Evolutionary conservation across 2,888 invertebrate genomes (phyloP), one percentile per base, ranked within the genome.

Genomic region (Euplexia lucipara): DNA sequence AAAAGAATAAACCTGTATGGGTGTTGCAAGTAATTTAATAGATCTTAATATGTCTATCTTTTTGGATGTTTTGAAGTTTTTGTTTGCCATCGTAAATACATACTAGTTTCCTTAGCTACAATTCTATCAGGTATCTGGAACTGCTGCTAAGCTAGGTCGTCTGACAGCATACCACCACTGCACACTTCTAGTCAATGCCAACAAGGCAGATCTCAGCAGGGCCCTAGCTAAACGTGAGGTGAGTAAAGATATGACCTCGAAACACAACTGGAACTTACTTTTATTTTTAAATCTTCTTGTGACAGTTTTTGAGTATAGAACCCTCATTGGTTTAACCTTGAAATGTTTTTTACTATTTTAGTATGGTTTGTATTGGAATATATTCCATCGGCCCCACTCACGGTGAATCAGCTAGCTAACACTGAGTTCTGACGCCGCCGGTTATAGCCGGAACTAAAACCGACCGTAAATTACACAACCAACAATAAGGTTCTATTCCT

Each of bases 151-250:
- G 94, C 95, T 99, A 65, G 98, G 98, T 66, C 96, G 97, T 77
- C 96, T 97, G 10, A 97, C 97, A 86, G 98, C 98, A n/a, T 99
- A 99, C 95, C 99, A 99, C 90, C 99, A 99, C 92, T 99, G 99
- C 92, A 99, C 99, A 4, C 96, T 99, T 78, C 96, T 99, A 89
- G 98, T 99, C 70, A 97, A 98, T 86, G 98, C 98, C 73, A 97
- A 98, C 89, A 98, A 98, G 92, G 91, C 96, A 75, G 96, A 97
- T 89, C 95, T 98, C 88, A 96, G 96, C 82, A 96, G 96, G 82
- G 96, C 97, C 63, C 96, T 98, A 68, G 96, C 96, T 67, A 97
- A 97, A 90, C 96, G 97, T 88, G 97, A 97, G 95, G 98, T 98
- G 95, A 96, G 95, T 91, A 65, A 57, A 37, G 35, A 37, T 45